Percentiles rank a stretch among this genome's conserved stretches.
These are phyloP conservation scores for Hypothenemus hampei DNA, from an alignment of 1,140 invertebrate genomes.

Conservation along the genomic window DNA sequence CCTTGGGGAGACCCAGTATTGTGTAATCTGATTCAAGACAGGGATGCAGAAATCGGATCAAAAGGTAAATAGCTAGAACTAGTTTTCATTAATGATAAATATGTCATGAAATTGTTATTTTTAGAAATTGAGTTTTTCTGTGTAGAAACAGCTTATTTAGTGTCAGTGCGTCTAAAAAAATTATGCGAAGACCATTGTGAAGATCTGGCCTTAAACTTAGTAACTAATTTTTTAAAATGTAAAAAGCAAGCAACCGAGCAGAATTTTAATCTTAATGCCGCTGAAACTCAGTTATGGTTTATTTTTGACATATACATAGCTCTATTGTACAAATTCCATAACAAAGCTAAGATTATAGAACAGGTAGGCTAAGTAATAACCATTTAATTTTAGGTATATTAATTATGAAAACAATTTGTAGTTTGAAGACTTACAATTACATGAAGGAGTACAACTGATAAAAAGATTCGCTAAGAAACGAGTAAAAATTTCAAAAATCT, in stretches of 20 bases:
- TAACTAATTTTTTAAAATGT: slow-evolving; percentile 41
- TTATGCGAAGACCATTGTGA: slow-evolving; percentile 44
- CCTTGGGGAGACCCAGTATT: slow-evolving; percentile 41
- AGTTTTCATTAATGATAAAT: slow-evolving; percentile 8
- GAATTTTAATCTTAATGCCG: slow-evolving; percentile 40
- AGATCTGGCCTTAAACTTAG: slow-evolving; percentile 43
- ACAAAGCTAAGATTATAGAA: slow-evolving; percentile 35
- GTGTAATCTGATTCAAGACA: slow-evolving; percentile 32
- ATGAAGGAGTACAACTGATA: slow-evolving; percentile 39
- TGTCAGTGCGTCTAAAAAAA: slow-evolving; percentile 43
- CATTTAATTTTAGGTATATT: background rate
- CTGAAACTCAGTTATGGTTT: slow-evolving; percentile 42
- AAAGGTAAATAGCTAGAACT: slow-evolving; percentile 34
- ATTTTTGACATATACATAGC: slow-evolving; percentile 45
- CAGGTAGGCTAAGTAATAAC: slow-evolving; percentile 32
- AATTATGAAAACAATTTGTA: slow-evolving; percentile 27
- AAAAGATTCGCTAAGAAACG: slow-evolving; percentile 41
- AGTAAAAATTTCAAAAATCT: slow-evolving; percentile 42
- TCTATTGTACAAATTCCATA: slow-evolving; percentile 38
- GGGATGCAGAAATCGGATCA: slow-evolving; percentile 34
- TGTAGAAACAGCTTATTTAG: slow-evolving; percentile 42
- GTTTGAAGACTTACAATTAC: slow-evolving; percentile 39
- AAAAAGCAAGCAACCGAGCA: slow-evolving; percentile 35
- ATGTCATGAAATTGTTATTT: background rate
- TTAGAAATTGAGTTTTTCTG: slow-evolving; percentile 43